Percentiles rank a stretch among this genome's conserved stretches.
These are phyloP conservation scores for Hippocampus kuda DNA, from an alignment of 2,797 vertebrate species.

Conservation along the genomic window DNA sequence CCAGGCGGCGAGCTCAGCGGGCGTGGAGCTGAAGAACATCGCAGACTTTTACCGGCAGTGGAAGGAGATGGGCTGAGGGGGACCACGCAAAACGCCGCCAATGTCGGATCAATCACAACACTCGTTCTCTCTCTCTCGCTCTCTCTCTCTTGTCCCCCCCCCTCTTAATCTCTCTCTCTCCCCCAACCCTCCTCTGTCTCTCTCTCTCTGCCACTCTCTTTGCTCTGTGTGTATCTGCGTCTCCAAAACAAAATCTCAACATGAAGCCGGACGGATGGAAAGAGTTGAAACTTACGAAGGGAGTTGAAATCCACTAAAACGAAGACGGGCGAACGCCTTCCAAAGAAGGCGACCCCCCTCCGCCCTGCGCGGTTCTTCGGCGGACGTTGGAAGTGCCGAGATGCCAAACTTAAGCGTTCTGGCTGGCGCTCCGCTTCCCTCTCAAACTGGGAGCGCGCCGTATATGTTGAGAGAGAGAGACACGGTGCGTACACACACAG, in stretches of 20 bases:
- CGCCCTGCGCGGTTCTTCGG: slow-evolving; percentile 30
- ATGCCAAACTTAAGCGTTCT: slow-evolving; percentile 18
- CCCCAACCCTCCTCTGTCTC: slow-evolving; percentile 53
- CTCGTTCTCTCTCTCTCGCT: slow-evolving; percentile 67
- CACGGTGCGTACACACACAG: slow-evolving; percentile 25
- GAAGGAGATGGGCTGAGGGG: slow-evolving; percentile 95
- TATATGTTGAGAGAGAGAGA: slow-evolving; percentile 61
- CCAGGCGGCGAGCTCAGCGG: slow-evolving; percentile 74
- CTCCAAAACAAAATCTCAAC: slow-evolving; percentile 58
- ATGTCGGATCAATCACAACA: slow-evolving; percentile 70
- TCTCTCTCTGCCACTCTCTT: slow-evolving; percentile 8
- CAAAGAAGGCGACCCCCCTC: slow-evolving; percentile 39
- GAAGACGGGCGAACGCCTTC: slow-evolving; percentile 34
- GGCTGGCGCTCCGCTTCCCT: slow-evolving; percentile 60
- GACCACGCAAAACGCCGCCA: slow-evolving; percentile 35
- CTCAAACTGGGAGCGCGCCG: slow-evolving; percentile 65
- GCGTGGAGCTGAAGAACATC: slow-evolving; percentile 87
- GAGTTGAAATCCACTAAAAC: slow-evolving; percentile 28
- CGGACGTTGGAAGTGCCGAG: slow-evolving; percentile 39
- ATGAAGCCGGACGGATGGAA: slow-evolving; percentile 37
- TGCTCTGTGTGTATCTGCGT: slow-evolving; percentile 71
- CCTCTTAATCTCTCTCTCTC: slow-evolving; percentile 40
- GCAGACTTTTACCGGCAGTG: slow-evolving; percentile 95
- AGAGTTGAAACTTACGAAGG: slow-evolving; percentile 40
- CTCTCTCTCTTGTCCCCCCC: slow-evolving; percentile 37